Conservation (phyloP, 2,113 vertebrate species). For the Procavia capensis region DNA sequence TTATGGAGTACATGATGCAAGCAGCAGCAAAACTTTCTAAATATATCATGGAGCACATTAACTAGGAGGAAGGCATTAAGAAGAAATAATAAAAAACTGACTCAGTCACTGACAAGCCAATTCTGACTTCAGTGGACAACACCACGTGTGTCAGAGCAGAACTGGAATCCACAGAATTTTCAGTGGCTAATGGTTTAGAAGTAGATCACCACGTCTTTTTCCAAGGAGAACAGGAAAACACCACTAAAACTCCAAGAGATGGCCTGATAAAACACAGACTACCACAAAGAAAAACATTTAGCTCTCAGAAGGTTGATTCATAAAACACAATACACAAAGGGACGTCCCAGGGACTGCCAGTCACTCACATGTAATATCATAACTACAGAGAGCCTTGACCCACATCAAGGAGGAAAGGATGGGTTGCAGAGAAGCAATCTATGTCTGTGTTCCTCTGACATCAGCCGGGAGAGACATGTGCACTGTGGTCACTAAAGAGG, state of each 20-base stretch:
- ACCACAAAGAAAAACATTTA: not conserved
- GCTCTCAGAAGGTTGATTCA: not conserved
- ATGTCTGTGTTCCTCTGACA: not conserved
- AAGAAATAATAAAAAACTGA: not conserved
- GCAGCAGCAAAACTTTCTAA: not conserved
- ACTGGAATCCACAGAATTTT: not conserved
- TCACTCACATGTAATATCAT: not conserved
- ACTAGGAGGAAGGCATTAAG: not conserved
- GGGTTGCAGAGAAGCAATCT: not conserved
- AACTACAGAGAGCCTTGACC: not conserved
- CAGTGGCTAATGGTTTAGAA: too few relatives aligned
- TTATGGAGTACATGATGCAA: not conserved
- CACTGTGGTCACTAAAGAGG: not conserved
- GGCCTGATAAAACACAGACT: not conserved
- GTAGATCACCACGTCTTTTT: not conserved
- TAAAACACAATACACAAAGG: not conserved
- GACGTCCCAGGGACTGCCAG: not conserved
- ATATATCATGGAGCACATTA: not conserved
- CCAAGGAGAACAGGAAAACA: not conserved
- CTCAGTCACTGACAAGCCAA: not conserved
- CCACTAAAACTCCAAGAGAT: not conserved
- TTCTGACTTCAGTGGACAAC: not conserved
- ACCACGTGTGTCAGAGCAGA: not conserved
- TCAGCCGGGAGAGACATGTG: not conserved
- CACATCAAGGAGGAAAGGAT: not conserved